Percentiles rank a stretch among this genome's conserved stretches.
Conservation (phyloP, 2,888 invertebrate genomes). For the Myopa tessellatipennis region DNA sequence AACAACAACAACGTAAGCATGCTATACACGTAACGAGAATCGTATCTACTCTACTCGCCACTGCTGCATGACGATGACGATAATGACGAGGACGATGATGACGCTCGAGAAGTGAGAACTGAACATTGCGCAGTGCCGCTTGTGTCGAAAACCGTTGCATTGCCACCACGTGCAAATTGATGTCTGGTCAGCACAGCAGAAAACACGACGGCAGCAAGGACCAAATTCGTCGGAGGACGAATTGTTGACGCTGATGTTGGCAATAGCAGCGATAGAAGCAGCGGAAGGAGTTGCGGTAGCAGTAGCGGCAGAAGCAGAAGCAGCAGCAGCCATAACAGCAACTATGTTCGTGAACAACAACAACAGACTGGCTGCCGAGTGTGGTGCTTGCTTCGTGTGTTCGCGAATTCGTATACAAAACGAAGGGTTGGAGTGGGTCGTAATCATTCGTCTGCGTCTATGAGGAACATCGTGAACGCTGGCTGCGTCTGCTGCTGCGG, state of each 20-base stretch:
- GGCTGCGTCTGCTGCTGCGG: neutral
- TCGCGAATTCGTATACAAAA: neutral
- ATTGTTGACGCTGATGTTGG: neutral
- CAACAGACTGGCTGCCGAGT: neutral
- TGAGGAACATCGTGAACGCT: neutral
- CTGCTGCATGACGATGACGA: neutral
- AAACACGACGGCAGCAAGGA: neutral
- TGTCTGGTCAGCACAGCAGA: neutral
- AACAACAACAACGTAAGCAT: constrained; percentile 9
- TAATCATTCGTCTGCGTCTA: neutral
- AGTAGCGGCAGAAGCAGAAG: constrained; percentile 20
- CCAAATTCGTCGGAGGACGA: neutral
- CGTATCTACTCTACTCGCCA: neutral
- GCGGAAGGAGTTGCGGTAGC: constrained; percentile 12
- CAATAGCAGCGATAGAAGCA: neutral
- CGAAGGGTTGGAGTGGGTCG: constrained; percentile 25
- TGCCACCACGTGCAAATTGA: constrained; percentile 57
- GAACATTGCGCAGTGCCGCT: constrained; percentile 36
- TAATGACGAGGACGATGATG: neutral
- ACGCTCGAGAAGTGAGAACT: neutral
- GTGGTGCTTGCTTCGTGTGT: neutral
- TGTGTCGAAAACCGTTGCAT: constrained; percentile 59
- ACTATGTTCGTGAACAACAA: constrained; percentile 13
- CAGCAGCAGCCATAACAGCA: constrained; percentile 14
- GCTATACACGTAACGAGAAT: neutral